Percentiles rank a stretch among this genome's conserved stretches.
Evolutionary conservation across 2,113 vertebrate genomes (phyloP).

Genomic region (Alligator mississippiensis): DNA sequence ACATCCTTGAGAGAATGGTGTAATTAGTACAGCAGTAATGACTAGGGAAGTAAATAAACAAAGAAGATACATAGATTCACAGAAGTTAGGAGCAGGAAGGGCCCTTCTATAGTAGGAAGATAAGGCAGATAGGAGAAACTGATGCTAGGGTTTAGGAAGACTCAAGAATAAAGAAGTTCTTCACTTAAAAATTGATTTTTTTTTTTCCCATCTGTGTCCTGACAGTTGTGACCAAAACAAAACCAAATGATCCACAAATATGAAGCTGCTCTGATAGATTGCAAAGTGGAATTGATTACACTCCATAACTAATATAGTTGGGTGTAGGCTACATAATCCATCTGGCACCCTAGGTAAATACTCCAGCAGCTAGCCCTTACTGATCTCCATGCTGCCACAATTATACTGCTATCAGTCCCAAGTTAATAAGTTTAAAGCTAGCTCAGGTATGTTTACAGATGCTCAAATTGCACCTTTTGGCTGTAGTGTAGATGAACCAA

Average conservation of each 20-base stretch:
- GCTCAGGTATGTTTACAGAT: rapidly evolving
- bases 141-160: neutral
- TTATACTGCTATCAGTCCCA: neutral
- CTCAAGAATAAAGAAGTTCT: neutral
- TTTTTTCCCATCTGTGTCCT: neutral
- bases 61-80: neutral
- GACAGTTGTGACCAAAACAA: neutral
- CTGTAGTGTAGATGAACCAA: neutral
- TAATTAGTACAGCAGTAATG: neutral
- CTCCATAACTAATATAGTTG: neutral
- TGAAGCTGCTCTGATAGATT: neutral
- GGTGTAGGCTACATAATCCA: neutral
- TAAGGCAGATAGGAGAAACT: neutral
- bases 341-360: neutral
- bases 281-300: neutral
- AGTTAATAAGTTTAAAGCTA: neutral
- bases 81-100: too few species aligned
- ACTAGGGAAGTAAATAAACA: neutral
- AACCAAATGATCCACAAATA: neutral
- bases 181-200: neutral
- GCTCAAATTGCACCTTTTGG: neutral
- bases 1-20: neutral
- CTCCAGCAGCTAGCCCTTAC: neutral
- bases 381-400: neutral
- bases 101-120: neutral